phyloP scores from a whole-genome alignment of 2,797 vertebrate genomes.

The Mormyrus proboscirostris region DNA sequence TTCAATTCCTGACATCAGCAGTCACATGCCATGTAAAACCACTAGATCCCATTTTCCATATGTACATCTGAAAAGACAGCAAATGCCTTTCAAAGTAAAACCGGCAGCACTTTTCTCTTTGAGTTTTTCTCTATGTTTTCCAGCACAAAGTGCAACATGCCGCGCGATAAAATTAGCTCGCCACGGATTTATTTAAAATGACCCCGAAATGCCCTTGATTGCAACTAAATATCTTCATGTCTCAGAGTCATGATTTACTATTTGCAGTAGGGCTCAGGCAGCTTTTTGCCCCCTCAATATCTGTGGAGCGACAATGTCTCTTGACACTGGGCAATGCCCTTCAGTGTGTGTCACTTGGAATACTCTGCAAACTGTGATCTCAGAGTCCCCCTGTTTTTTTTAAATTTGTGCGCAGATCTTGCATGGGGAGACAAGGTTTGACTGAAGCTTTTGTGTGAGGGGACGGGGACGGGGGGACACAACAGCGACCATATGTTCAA shows the following conservation, averaged over 20 bases:
- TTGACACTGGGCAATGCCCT: constrained; percentile 52
- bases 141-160: neutral
- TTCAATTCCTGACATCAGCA: constrained; percentile 55
- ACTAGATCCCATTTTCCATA: constrained; percentile 34
- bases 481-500: constrained; percentile 81
- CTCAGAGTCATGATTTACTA: neutral
- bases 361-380: constrained; percentile 40
- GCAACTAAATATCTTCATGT: neutral
- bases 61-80: constrained; percentile 37
- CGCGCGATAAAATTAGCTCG: neutral
- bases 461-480: constrained; percentile 53
- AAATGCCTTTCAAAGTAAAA: constrained; percentile 36
- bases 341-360: constrained; percentile 48
- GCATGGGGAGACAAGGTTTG: constrained; percentile 59
- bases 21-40: constrained; percentile 48
- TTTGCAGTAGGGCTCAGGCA: neutral
- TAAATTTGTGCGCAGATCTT: constrained; percentile 39
- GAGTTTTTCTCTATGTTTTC: neutral
- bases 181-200: constrained; percentile 7
- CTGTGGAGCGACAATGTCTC: constrained; percentile 47
- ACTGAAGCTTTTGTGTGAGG: constrained; percentile 62
- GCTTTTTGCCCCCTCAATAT: constrained; percentile 40
- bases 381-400: constrained; percentile 15
- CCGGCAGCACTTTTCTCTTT: neutral
- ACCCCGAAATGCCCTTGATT: constrained; percentile 20